A percentile compares a stretch with the other conserved stretches of the same genome.
Conservation (phyloP, 2,797 vertebrate genomes). For the Acomys russatus region DNA sequence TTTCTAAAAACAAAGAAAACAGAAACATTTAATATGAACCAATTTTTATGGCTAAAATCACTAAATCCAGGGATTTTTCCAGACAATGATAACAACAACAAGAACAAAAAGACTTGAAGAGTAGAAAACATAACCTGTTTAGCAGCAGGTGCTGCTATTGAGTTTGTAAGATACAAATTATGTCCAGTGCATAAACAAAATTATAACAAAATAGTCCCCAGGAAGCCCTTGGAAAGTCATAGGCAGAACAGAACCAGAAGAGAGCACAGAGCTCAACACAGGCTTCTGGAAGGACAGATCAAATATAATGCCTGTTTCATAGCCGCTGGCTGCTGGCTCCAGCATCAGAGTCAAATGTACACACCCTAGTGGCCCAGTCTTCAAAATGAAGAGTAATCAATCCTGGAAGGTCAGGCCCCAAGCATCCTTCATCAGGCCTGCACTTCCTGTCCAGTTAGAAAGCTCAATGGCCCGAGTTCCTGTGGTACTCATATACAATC, state of each 20-base stretch:
- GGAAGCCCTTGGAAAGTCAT: not conserved
- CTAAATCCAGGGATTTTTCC: not conserved
- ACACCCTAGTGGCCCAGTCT: not conserved
- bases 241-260: not conserved
- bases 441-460: not conserved
- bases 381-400: not conserved
- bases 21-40: not conserved
- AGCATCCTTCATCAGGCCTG: not conserved
- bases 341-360: not conserved
- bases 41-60: not conserved
- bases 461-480: accelerated
- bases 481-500: not conserved
- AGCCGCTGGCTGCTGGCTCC: not conserved
- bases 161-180: not conserved
- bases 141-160: not conserved
- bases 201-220: conserved; percentile 15
- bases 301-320: conserved; percentile 43
- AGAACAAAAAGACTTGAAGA: conserved; percentile 30
- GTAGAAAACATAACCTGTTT: not conserved
- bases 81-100: not conserved
- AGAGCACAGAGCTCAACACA: not conserved
- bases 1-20: not conserved
- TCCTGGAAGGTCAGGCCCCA: accelerated
- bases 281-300: not conserved
- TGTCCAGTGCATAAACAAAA: not conserved